These are phyloP conservation scores for Illadopsis cleaveri DNA, from an alignment of 2,113 vertebrate species.

Conservation along the genomic window DNA sequence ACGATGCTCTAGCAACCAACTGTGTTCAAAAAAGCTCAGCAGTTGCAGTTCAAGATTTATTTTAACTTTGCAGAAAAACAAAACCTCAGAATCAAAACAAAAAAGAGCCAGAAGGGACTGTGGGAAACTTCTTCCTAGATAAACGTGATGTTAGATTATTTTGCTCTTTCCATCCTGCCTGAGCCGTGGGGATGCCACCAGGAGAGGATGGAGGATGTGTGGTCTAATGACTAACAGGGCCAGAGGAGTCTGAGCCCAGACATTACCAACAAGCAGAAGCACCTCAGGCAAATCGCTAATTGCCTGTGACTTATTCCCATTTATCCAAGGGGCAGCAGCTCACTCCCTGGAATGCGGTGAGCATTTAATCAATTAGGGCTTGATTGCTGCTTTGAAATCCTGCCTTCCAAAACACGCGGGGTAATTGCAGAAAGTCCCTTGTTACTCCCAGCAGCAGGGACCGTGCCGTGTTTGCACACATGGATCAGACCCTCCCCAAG, in stretches of 20 bases:
- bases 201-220: background rate
- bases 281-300: constrained; percentile 21
- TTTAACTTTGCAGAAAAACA: constrained; percentile 44
- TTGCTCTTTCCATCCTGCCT: background rate
- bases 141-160: background rate
- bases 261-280: background rate
- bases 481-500: background rate
- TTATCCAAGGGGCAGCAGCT: constrained; percentile 5
- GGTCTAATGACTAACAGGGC: constrained; percentile 17
- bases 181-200: background rate
- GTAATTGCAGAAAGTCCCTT: background rate
- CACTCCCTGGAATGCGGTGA: background rate
- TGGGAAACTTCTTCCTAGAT: constrained; percentile 25
- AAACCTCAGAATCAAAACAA: constrained; percentile 13
- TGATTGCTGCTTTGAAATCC: constrained; percentile 15
- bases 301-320: constrained; percentile 12
- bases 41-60: background rate
- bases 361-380: constrained; percentile 19
- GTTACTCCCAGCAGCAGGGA: background rate
- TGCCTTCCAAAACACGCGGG: background rate
- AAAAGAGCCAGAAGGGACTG: constrained; percentile 22
- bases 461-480: rapidly evolving
- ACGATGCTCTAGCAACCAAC: background rate
- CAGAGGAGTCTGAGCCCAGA: background rate
- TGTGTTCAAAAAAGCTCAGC: background rate